phyloP scores from a whole-genome alignment of 2,888 invertebrate species.

The Diogma glabrata region DNA sequence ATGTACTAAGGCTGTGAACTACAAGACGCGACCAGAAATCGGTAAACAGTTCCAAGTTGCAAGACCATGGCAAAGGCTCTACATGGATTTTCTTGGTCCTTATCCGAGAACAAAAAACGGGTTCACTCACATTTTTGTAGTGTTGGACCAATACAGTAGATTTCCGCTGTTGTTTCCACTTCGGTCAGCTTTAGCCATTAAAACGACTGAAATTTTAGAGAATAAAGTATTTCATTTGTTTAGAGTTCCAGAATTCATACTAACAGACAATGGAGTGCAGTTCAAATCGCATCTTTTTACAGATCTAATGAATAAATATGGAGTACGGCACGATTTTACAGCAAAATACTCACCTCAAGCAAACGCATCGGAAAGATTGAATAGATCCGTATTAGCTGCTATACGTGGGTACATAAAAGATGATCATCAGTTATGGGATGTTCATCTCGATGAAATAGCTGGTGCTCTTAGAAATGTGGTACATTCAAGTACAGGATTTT shows the following conservation, averaged over 20 bases:
- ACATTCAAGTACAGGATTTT: too few species aligned
- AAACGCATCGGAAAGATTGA: too few species aligned
- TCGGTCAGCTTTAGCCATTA: neutral
- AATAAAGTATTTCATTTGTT: neutral
- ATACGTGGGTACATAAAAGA: too few species aligned
- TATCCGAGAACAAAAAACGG: conserved; percentile 8
- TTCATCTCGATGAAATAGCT: too few species aligned
- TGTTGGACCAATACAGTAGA: conserved; percentile 1
- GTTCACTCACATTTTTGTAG: conserved; percentile 1
- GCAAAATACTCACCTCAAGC: too few species aligned
- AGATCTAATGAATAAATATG: neutral
- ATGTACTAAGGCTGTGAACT: neutral
- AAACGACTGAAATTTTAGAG: neutral
- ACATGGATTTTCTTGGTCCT: conserved; percentile 8
- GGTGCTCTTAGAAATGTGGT: too few species aligned
- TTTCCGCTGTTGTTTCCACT: neutral
- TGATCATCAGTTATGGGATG: too few species aligned
- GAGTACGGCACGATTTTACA: neutral
- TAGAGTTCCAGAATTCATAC: neutral
- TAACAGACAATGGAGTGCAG: neutral
- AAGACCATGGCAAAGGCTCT: conserved; percentile 4
- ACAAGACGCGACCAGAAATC: neutral
- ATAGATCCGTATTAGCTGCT: too few species aligned
- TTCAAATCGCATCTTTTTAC: neutral
- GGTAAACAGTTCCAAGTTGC: neutral